These are phyloP conservation scores for Crossocerus cetratus DNA, from an alignment of 2,888 invertebrate species.

Conservation along the genomic window DNA sequence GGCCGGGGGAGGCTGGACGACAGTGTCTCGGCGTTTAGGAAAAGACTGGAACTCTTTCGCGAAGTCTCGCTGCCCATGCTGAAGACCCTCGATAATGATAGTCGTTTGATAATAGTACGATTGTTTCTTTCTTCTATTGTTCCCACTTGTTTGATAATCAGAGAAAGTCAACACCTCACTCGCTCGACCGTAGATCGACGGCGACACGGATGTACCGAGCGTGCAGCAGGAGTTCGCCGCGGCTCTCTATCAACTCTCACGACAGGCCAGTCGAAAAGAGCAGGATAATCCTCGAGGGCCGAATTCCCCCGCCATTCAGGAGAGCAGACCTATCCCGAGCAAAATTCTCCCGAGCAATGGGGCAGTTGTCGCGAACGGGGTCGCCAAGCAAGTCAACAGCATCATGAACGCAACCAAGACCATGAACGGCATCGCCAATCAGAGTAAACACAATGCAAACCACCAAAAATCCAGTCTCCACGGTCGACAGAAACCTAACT, in stretches of 20 bases:
- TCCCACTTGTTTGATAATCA: too few species aligned
- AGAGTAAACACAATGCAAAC: conserved; percentile 65
- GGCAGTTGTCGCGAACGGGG: conserved; percentile 57
- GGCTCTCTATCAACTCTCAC: conserved; percentile 84
- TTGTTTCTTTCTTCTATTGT: neutral
- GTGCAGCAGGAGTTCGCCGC: conserved; percentile 88
- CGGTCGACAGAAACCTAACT: too few species aligned
- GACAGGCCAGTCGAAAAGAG: conserved; percentile 70
- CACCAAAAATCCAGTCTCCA: too few species aligned
- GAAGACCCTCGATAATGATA: conserved; percentile 88
- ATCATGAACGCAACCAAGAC: conserved; percentile 63
- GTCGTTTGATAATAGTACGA: conserved; percentile 90
- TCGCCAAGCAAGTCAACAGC: too few species aligned
- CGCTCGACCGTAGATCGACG: conserved; percentile 83
- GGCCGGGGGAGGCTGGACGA: conserved; percentile 92
- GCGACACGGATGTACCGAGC: conserved; percentile 88
- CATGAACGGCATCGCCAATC: conserved; percentile 76
- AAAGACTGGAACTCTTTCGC: conserved; percentile 90
- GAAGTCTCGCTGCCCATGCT: conserved; percentile 93
- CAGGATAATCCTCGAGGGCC: conserved; percentile 50
- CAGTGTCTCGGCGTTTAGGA: conserved; percentile 89
- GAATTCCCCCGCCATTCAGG: conserved; percentile 41
- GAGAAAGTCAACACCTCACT: neutral
- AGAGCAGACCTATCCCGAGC: neutral
- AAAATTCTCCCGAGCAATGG: too few species aligned